Evolutionary conservation across 2,113 vertebrate genomes (phyloP).

Genomic region (Carassius auratus): DNA sequence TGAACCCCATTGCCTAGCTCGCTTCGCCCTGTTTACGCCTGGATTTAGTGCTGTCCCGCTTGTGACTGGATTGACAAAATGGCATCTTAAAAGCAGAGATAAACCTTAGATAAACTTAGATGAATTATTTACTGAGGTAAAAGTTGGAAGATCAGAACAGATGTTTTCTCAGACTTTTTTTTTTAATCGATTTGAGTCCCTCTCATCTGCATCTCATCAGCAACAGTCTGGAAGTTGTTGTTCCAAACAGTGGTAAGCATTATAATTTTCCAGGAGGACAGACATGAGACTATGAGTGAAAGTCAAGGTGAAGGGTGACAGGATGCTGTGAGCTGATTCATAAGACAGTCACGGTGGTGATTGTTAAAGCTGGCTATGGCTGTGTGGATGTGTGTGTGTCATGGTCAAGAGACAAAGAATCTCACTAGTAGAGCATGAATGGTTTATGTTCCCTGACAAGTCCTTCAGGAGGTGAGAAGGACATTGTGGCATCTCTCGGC

Average conservation of each 20-base stretch:
- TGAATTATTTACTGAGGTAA: neutral
- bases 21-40: too few species aligned
- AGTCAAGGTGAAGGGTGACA: conserved; percentile 61
- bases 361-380: conserved; percentile 12
- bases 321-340: conserved; percentile 17
- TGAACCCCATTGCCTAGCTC: too few species aligned
- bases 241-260: neutral
- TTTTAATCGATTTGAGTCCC: neutral
- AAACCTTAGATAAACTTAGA: neutral
- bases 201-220: neutral
- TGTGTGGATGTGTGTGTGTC: conserved; percentile 9
- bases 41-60: too few species aligned
- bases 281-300: conserved; percentile 38
- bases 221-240: neutral
- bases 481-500: conserved; percentile 22
- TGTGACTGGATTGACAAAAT: too few species aligned
- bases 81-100: too few species aligned
- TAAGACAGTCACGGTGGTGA: conserved; percentile 12
- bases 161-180: neutral
- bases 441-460: conserved; percentile 45
- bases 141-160: neutral
- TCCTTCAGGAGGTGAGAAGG: conserved; percentile 42
- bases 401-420: conserved; percentile 47
- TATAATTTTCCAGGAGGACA: neutral
- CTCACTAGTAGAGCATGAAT: conserved; percentile 42